Percentiles rank a stretch among this genome's conserved stretches.
Conservation (phyloP, 2,113 vertebrate genomes). For the Syngnathus floridae region DNA sequence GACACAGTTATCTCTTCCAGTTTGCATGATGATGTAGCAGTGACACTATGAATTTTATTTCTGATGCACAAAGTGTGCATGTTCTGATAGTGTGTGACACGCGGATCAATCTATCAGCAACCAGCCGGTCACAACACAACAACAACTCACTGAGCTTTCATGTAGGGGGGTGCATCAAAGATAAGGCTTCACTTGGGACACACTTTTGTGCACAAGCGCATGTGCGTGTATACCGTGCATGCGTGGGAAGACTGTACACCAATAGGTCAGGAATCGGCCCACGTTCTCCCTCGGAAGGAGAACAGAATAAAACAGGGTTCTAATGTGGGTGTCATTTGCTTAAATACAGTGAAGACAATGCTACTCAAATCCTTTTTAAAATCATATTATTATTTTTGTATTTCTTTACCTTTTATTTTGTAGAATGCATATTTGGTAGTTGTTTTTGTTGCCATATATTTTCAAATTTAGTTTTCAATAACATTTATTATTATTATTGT, state of each 20-base stretch:
- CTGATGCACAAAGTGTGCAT: neutral
- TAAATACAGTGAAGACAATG: slow-evolving; percentile 34
- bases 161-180: slow-evolving; percentile 12
- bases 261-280: slow-evolving; percentile 60
- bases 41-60: neutral
- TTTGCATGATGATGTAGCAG: slow-evolving; percentile 5
- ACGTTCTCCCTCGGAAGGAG: slow-evolving; percentile 53
- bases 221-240: slow-evolving; percentile 11
- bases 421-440: too few relatives aligned
- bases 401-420: too few relatives aligned
- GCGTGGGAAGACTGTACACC: slow-evolving; percentile 46
- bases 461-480: too few relatives aligned
- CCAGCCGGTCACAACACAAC: slow-evolving; percentile 10
- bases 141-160: slow-evolving; percentile 35
- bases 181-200: slow-evolving; percentile 26
- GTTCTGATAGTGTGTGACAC: slow-evolving; percentile 4
- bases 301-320: slow-evolving; percentile 36
- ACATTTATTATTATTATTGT: too few relatives aligned
- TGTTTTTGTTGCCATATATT: too few relatives aligned
- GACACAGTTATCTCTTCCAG: neutral
- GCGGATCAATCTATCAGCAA: slow-evolving; percentile 3
- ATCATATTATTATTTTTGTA: too few relatives aligned
- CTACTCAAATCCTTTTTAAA: too few relatives aligned
- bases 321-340: slow-evolving; percentile 43
- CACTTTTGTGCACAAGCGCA: slow-evolving; percentile 14